A percentile compares a stretch with the other conserved stretches of the same genome.
Conservation (phyloP, 2,888 invertebrate genomes). For the Listrodromus nycthemerus region DNA sequence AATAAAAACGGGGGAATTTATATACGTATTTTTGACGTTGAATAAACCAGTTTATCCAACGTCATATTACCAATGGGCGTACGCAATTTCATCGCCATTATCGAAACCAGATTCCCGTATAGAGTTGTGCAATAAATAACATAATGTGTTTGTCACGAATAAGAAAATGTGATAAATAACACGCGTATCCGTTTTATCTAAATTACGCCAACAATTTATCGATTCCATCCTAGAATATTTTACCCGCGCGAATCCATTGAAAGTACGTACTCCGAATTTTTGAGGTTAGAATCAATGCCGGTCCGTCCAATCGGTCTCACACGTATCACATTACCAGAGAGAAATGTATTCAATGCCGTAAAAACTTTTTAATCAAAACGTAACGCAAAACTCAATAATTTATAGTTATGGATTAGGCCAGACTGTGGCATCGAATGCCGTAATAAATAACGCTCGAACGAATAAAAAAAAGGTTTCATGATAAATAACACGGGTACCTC, state of each 20-base stretch:
- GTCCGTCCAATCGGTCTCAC: background rate
- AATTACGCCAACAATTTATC: background rate
- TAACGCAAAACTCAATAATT: background rate
- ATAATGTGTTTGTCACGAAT: too few relatives aligned
- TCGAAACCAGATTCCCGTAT: too few relatives aligned
- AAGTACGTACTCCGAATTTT: background rate
- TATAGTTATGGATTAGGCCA: background rate
- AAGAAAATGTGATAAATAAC: background rate
- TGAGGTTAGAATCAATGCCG: background rate
- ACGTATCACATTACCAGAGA: background rate
- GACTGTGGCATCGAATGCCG: too few relatives aligned
- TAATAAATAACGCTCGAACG: too few relatives aligned
- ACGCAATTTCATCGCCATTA: too few relatives aligned
- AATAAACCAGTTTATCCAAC: too few relatives aligned
- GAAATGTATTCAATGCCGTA: constrained; percentile 28
- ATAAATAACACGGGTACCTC: background rate
- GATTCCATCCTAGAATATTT: background rate
- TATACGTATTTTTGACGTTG: background rate
- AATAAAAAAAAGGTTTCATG: too few relatives aligned
- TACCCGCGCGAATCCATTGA: background rate
- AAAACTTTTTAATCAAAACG: background rate
- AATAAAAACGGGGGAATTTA: background rate
- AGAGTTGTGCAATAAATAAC: too few relatives aligned
- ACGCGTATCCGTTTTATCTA: background rate
- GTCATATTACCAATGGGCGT: too few relatives aligned